Evolutionary conservation across 2,113 vertebrate species (phyloP).

Genomic region (Sisor rabdophorus): DNA sequence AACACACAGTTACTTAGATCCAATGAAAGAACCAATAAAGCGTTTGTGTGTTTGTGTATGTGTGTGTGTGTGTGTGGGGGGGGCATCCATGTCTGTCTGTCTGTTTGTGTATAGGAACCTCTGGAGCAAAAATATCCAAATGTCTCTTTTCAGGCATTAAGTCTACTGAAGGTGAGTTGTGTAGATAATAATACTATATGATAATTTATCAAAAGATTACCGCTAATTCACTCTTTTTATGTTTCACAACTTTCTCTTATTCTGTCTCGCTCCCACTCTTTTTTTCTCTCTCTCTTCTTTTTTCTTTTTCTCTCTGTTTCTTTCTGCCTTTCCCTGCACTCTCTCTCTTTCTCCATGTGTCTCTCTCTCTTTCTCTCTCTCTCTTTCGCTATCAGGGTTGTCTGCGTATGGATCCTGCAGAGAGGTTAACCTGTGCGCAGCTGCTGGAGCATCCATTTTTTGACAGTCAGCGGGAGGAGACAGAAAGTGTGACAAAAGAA

Average conservation of each 20-base stretch:
- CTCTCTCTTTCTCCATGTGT: no score
- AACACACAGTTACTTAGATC: neutral
- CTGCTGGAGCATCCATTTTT: conserved; percentile 87
- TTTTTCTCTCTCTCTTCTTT: no score
- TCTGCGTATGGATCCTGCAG: conserved; percentile 83
- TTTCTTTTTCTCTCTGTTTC: no score
- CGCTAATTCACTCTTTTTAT: neutral
- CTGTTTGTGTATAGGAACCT: conserved; percentile 70
- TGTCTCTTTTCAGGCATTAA: conserved; percentile 78
- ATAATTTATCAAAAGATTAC: neutral
- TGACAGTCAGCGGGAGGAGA: conserved; percentile 73
- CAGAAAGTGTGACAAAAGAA: conserved; percentile 62
- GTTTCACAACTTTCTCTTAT: neutral
- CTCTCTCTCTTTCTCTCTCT: neutral
- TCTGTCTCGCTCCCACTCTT: no score
- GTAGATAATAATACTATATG: neutral
- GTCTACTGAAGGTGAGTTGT: conserved; percentile 85
- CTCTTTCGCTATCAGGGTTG: conserved; percentile 70
- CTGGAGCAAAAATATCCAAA: conserved; percentile 85
- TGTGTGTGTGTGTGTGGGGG: conserved; percentile 7
- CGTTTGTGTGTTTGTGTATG: neutral
- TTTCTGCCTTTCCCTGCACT: no score
- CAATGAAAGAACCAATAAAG: no score
- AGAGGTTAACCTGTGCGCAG: conserved; percentile 83
- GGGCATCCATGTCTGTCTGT: conserved; percentile 8